Evolutionary conservation across 2,113 vertebrate species (phyloP).

Genomic region (Syngnathus floridae): DNA sequence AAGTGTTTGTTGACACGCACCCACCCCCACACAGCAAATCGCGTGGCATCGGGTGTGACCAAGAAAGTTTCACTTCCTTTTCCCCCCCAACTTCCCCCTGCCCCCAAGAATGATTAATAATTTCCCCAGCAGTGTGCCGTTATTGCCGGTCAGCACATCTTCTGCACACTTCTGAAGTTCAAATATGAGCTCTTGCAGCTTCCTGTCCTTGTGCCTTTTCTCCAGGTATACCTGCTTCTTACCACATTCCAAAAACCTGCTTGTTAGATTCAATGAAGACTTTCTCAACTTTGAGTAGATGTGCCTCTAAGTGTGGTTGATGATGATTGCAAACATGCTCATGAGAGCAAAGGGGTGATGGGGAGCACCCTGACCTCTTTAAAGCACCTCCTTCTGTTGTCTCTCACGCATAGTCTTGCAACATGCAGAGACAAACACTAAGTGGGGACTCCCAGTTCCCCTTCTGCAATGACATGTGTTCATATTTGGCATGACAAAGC

Average conservation of each 20-base stretch:
- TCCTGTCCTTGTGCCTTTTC: no score
- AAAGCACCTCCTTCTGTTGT: conserved; percentile 10
- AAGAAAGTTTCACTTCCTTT: neutral
- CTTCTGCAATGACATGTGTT: conserved; percentile 49
- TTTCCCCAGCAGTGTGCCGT: neutral
- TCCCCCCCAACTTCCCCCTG: neutral
- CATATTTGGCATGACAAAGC: conserved; percentile 40
- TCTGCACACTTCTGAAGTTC: neutral
- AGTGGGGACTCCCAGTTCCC: conserved; percentile 66
- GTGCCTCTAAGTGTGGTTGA: neutral
- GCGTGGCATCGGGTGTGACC: neutral
- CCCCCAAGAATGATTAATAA: neutral
- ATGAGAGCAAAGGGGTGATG: conserved; percentile 53
- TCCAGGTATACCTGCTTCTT: no score
- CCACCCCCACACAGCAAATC: neutral
- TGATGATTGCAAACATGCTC: conserved; percentile 21
- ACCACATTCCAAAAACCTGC: neutral
- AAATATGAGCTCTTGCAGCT: neutral
- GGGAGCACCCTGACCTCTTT: conserved; percentile 50
- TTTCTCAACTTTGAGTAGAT: no score
- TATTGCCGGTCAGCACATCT: neutral
- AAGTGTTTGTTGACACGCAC: no score
- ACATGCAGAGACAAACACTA: neutral
- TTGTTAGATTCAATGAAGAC: neutral
- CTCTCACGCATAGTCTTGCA: neutral